phyloP scores from a whole-genome alignment of 2,888 invertebrate species.

The Aphidius colemani region DNA sequence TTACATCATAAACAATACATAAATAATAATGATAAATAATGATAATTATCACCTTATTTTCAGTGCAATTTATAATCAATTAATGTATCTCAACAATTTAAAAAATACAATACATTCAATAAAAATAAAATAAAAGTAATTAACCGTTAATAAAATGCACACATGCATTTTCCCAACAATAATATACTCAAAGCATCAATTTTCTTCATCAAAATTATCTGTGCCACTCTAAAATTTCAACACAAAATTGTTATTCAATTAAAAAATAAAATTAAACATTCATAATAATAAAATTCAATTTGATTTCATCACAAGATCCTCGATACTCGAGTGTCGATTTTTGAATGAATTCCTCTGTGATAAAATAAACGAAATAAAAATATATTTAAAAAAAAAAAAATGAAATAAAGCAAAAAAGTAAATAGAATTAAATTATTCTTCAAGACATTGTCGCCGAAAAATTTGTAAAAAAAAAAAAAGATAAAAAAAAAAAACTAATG shows the following conservation, averaged over 20 bases:
- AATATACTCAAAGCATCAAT: not conserved
- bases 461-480: constrained; percentile 27
- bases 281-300: not conserved
- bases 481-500: not conserved
- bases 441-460: constrained; percentile 34
- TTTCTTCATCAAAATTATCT: not conserved
- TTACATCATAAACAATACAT: not conserved
- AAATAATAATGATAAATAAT: not conserved
- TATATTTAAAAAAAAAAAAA: constrained; percentile 21
- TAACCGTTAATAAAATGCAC: too few species aligned
- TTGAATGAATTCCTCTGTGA: constrained; percentile 43
- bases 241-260: constrained; percentile 1
- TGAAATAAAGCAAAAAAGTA: constrained; percentile 12
- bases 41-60: not conserved
- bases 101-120: too few species aligned
- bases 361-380: constrained; percentile 33
- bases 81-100: too few species aligned
- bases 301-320: constrained; percentile 30
- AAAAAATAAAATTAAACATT: not conserved
- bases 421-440: constrained; percentile 16
- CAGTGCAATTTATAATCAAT: too few species aligned
- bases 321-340: constrained; percentile 35
- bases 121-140: too few species aligned
- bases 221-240: not conserved
- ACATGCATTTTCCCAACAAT: too few species aligned